Base-by-base conservation (phyloP, 2,888 invertebrate species). In the Kuschelorhynchus macadamiae region DNA sequence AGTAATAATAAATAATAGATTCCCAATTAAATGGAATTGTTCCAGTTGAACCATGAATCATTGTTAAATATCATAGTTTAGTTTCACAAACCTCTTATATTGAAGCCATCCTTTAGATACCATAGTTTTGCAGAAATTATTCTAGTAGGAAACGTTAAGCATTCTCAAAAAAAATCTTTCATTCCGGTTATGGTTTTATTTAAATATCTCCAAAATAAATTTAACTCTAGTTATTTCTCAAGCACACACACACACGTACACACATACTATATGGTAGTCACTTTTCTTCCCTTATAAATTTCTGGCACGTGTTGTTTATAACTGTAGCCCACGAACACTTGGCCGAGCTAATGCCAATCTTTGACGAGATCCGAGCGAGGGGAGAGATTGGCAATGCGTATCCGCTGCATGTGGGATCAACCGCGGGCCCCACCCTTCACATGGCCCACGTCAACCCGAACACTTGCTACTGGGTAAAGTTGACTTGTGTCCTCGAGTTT, bases 301-400 rank as follows among this genome's bases (percentile, higher is more conserved):
- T 52, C 20, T 55, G 55, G 63, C 55, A 63, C 42, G 55, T 63
- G 47, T 49, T 49, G 39, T 56, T 50, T 56, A 14, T 47, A 42
- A 41, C 46, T 68, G 75, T 78, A 95, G 95, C 95, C 87, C 94
- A 95, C 88, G 95, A 95, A 89, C 94, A 95, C 88, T 90, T 96
- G 91, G 93, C 91, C 88, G 94, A 95, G 88, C 89, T 96, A 91
- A 94, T 92, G 92, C 95, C 95, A 83, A 95, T 96, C 87, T 95
- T 96, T 90, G 95, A 95, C 88, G 92, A 92, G 86, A 90, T 95
- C 84, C 90, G 95, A 84, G 93, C 93, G 85, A 92, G 93, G 85
- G 94, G 95, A 86, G 93, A 94, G 86, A 90, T 94, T 80, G 94
- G 94, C 83, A 94, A 93, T 87, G 93, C 94, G 82, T 95, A 93